Evolutionary conservation across 1,140 invertebrate species (phyloP), one percentile per base, ranked within the genome.

Genomic region (Zophobas atratus): DNA sequence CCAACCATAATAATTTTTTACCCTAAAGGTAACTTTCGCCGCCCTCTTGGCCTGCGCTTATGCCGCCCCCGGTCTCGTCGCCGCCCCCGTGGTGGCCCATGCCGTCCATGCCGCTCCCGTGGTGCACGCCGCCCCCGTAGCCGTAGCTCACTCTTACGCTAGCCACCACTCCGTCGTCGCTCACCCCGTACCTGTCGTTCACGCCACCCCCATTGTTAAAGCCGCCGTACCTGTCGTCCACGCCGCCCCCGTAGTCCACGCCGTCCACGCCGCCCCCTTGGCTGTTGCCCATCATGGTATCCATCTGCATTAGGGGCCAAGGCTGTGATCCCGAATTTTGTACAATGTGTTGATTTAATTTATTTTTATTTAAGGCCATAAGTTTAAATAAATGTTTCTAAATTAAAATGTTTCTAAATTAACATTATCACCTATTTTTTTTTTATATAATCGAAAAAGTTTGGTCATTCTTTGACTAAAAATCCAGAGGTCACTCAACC

Each of bases 21-120:
- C n/a, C 2, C 4, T 67, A 3, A 5, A 67, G 60, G 60, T 67
- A 43, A n/a, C 60, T 41, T 67, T 67, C 38, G 38, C 39, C 60
- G 88, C 88, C 76, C 79, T 90, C 80, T 83, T 90, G 83, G 89
- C 89, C 76, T 89, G 87, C 81, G 89, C 88, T 72, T 87, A 87
- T 49, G 88, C 88, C 82, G 87, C 87, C 72, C 86, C 88, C 74
- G 84, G 88, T 53, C 63, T 88, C 55, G 82, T 89, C 1, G 80
- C 88, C 32, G 84, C 85, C 35, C 86, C 86, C 49, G 79, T 89
- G 80, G 88, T 89, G 20, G 72, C 81, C 72, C 20, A 20, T 20
- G 20, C 20, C 20, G 79, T 57, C 41, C 89, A 89, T 79, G 84
- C 89, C 60, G 87, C 90, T 70, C 88, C 88, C 33, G 81, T 89